Evolutionary conservation across 2,888 invertebrate species (phyloP).

Genomic region (Margaritifera margaritifera): DNA sequence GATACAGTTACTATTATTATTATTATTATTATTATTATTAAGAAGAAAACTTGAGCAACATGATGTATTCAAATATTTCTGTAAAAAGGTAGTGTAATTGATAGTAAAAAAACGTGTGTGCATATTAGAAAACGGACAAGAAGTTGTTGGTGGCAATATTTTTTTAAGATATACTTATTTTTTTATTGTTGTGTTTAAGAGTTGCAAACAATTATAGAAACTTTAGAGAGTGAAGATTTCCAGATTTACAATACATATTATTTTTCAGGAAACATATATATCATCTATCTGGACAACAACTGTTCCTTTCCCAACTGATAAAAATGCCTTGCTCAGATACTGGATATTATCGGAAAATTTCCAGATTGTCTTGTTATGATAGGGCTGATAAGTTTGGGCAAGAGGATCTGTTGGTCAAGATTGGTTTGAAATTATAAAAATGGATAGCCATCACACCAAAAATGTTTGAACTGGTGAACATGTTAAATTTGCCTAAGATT

Average conservation of each 20-base stretch:
- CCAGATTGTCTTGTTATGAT: conserved; percentile 63
- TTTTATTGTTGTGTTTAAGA: too few relatives aligned
- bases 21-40: too few relatives aligned
- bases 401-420: conserved; percentile 67
- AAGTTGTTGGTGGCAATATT: too few relatives aligned
- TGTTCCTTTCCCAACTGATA: conserved; percentile 68
- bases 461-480: conserved; percentile 46
- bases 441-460: conserved; percentile 64
- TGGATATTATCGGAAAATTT: conserved; percentile 63
- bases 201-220: not conserved
- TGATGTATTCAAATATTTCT: too few relatives aligned
- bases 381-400: conserved; percentile 69
- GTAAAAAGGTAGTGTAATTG: too few relatives aligned
- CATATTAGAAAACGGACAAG: too few relatives aligned
- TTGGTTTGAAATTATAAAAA: conserved; percentile 63
- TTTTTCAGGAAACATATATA: conserved; percentile 58
- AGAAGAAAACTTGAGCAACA: too few relatives aligned
- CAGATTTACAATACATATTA: not conserved
- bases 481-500: conserved; percentile 59
- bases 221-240: not conserved
- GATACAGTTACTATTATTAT: too few relatives aligned
- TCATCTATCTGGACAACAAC: conserved; percentile 73
- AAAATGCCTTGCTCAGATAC: conserved; percentile 55
- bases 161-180: too few relatives aligned
- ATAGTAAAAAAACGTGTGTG: too few relatives aligned